Evolutionary conservation across 2,113 vertebrate genomes (phyloP).

Genomic region (Podiceps cristatus): DNA sequence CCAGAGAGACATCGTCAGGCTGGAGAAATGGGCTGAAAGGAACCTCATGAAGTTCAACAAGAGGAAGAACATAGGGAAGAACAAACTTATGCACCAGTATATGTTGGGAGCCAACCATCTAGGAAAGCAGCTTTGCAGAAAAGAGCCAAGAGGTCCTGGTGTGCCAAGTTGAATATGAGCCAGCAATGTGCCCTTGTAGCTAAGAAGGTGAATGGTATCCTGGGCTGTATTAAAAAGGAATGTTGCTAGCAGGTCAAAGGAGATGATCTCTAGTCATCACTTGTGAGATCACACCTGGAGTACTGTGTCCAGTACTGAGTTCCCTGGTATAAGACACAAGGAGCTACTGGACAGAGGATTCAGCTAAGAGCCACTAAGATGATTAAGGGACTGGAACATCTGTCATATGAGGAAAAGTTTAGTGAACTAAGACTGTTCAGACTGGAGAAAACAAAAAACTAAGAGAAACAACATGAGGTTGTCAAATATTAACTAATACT

Average conservation of each 20-base stretch:
- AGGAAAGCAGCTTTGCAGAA: not conserved
- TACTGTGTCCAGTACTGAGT: not conserved
- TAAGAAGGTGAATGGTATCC: not conserved
- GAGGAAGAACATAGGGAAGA: not conserved
- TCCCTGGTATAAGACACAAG: not conserved
- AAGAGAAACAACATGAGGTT: not conserved
- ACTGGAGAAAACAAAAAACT: not conserved
- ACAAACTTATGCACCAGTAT: not conserved
- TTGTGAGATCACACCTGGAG: not conserved
- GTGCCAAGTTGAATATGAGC: not conserved
- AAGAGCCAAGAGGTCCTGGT: not conserved
- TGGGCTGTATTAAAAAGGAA: not conserved
- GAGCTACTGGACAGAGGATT: not conserved
- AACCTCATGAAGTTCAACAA: not conserved
- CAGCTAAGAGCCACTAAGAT: not conserved
- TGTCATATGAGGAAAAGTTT: not conserved
- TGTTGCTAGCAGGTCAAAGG: not conserved
- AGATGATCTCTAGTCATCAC: not conserved
- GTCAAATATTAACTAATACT: not conserved
- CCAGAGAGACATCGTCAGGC: not conserved
- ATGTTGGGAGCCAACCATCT: not conserved
- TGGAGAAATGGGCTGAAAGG: not conserved
- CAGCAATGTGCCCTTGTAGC: not conserved
- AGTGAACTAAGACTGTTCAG: not conserved
- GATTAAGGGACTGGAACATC: not conserved